phyloP scores from a whole-genome alignment of 2,113 vertebrate species.

The Austrofundulus limnaeus region DNA sequence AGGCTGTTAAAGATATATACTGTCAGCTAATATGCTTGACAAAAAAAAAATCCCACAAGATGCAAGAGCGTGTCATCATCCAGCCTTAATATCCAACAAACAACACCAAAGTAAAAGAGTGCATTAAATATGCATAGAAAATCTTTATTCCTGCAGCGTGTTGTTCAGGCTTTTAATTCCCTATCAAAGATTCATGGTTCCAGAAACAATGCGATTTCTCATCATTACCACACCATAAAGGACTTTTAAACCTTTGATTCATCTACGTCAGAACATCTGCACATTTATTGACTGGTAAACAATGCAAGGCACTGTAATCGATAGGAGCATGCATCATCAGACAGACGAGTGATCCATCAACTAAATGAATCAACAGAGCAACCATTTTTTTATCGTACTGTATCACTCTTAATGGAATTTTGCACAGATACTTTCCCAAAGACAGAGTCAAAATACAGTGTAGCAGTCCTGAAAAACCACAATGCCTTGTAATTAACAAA shows the following conservation, averaged over 20 bases:
- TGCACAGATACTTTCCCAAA: slow-evolving; percentile 1
- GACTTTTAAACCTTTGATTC: slow-evolving; percentile 41
- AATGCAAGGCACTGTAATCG: slow-evolving; percentile 33
- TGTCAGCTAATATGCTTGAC: slow-evolving; percentile 20
- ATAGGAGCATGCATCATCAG: slow-evolving; percentile 38
- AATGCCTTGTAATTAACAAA: slow-evolving; percentile 25
- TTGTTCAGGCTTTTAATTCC: not conserved
- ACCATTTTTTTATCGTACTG: slow-evolving; percentile 18
- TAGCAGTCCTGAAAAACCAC: slow-evolving; percentile 11
- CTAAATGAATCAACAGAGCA: slow-evolving; percentile 37
- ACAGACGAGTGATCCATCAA: slow-evolving; percentile 48
- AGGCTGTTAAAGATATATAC: slow-evolving; percentile 35
- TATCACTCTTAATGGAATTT: slow-evolving; percentile 14
- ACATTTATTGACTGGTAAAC: slow-evolving; percentile 26
- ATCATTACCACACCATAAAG: slow-evolving; percentile 16
- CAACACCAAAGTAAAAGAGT: not conserved
- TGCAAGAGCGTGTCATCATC: slow-evolving; percentile 7
- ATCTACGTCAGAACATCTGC: slow-evolving; percentile 38
- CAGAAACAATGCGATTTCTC: slow-evolving; percentile 22
- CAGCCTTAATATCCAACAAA: not conserved
- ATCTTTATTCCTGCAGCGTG: not conserved
- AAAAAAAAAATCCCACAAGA: slow-evolving; percentile 25
- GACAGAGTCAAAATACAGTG: not conserved
- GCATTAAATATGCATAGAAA: not conserved
- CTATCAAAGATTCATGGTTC: not conserved